Conservation (phyloP, 2,797 vertebrate genomes). For the Hybognathus amarus region DNA sequence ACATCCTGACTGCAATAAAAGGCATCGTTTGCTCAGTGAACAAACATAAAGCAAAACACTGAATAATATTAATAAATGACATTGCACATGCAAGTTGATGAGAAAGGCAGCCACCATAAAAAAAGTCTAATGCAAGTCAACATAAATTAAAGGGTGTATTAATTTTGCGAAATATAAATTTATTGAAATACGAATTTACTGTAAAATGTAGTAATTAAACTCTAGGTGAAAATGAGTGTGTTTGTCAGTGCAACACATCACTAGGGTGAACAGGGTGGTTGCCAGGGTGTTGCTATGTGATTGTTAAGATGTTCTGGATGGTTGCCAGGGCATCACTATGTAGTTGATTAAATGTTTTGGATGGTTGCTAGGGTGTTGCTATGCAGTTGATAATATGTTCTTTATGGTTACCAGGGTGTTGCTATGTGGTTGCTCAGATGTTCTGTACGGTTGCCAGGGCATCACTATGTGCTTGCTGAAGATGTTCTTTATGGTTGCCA, state of each 20-base stretch:
- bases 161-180: not conserved
- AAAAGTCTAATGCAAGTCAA: not conserved
- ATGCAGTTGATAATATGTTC: too few species aligned
- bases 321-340: fast-evolving
- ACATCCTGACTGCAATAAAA: slow-evolving; percentile 36
- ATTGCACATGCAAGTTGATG: not conserved
- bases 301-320: too few species aligned
- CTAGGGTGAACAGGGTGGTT: too few species aligned
- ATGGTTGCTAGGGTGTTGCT: too few species aligned
- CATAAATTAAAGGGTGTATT: not conserved
- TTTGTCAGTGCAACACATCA: not conserved
- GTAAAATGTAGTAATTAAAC: not conserved
- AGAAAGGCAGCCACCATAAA: not conserved
- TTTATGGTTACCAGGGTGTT: too few species aligned
- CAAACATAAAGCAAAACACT: not conserved
- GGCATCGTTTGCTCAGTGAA: slow-evolving; percentile 38
- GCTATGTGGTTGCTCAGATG: too few species aligned
- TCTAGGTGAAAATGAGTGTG: not conserved
- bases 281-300: fast-evolving
- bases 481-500: too few species aligned
- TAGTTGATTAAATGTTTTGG: fast-evolving
- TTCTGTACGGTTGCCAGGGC: too few species aligned
- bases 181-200: not conserved
- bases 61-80: not conserved
- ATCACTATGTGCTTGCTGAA: too few species aligned